Evolutionary conservation across 2,888 invertebrate species (phyloP).

Genomic region (Hydraecia micacea): DNA sequence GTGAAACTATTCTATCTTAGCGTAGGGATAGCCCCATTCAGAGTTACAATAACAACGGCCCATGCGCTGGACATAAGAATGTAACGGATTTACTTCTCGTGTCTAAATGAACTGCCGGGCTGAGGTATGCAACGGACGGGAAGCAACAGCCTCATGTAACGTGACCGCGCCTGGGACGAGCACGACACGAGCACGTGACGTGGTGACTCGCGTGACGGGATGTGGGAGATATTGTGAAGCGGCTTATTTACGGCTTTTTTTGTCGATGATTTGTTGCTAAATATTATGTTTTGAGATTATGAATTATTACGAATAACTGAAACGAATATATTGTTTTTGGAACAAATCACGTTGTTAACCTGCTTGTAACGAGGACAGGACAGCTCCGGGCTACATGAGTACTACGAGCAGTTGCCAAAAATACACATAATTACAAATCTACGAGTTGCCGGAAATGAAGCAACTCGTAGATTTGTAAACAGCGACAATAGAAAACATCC

Average conservation of each 20-base stretch:
- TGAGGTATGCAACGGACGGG: conserved; percentile 1
- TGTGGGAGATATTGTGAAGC: background rate
- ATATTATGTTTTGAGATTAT: no score
- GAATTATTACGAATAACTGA: no score
- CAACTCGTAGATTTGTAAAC: background rate
- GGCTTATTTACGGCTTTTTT: background rate
- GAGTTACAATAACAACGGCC: conserved; percentile 20
- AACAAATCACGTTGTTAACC: background rate
- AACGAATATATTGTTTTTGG: background rate
- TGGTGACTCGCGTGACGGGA: no score
- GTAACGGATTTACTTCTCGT: conserved; percentile 16
- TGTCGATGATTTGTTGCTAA: background rate
- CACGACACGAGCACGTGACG: background rate
- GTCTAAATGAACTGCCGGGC: conserved; percentile 12
- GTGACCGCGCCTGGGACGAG: background rate
- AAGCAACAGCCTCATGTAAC: background rate
- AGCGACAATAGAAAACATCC: background rate
- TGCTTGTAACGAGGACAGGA: background rate
- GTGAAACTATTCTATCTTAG: conserved; percentile 8
- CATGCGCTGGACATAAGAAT: background rate
- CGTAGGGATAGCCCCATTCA: conserved; percentile 7
- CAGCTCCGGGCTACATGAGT: no score
- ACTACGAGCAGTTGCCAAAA: no score
- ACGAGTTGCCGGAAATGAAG: no score
- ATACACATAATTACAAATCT: no score